These are phyloP conservation scores for Sthenelais limicola DNA, from an alignment of 2,888 invertebrate species.

Conservation along the genomic window DNA sequence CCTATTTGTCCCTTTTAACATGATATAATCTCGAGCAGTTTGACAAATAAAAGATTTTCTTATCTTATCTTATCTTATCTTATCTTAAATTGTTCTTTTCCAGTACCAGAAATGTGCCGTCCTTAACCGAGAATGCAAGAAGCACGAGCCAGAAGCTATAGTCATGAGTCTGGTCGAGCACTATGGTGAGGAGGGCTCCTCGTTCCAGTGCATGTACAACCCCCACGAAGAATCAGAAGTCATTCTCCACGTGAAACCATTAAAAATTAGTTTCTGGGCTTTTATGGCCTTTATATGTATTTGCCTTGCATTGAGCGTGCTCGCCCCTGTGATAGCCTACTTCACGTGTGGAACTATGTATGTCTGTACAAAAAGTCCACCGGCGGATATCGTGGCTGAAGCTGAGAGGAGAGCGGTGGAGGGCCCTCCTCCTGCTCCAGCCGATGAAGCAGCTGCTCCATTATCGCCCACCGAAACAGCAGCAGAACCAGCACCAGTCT, in stretches of 20 bases:
- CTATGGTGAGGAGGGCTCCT: background rate
- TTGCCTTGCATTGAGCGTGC: background rate
- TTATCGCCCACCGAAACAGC: background rate
- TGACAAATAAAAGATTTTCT: too few species aligned
- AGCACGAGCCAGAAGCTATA: constrained; percentile 14
- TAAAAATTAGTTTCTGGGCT: constrained; percentile 20
- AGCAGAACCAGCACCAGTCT: background rate
- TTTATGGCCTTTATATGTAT: background rate
- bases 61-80: too few species aligned
- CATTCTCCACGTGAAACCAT: background rate
- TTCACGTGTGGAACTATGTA: constrained; percentile 23
- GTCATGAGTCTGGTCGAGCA: constrained; percentile 3
- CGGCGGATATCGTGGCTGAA: constrained; percentile 6
- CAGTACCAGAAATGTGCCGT: constrained; percentile 25
- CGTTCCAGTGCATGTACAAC: constrained; percentile 21
- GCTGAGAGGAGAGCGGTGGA: background rate
- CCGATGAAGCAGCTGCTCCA: background rate
- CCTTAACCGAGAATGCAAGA: background rate
- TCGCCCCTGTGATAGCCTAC: constrained; percentile 9
- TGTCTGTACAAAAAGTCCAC: constrained; percentile 7
- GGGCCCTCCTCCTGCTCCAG: background rate
- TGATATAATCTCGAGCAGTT: too few species aligned
- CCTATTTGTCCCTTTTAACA: too few species aligned
- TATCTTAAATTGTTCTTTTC: background rate
- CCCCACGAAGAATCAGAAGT: constrained; percentile 15